Percentiles rank a stretch among this genome's conserved stretches.
phyloP scores from a whole-genome alignment of 2,888 invertebrate species.

The Tipula lateralis region DNA sequence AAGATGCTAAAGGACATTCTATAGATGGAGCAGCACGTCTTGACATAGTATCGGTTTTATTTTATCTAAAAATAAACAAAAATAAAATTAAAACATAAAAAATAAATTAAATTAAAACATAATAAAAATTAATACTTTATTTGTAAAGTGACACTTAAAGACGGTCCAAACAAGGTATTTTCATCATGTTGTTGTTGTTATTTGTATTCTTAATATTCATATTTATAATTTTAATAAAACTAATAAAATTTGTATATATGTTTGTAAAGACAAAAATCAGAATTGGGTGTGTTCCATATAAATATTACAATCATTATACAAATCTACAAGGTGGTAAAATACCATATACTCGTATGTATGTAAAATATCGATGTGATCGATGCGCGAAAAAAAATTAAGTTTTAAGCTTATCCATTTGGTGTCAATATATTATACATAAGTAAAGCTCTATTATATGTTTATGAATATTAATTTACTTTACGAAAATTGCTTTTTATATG shows the following conservation, averaged over 20 bases:
- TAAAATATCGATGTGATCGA: not conserved
- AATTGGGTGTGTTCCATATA: constrained; percentile 19
- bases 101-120: not conserved
- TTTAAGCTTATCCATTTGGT: not conserved
- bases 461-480: not conserved
- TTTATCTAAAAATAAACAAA: constrained; percentile 13
- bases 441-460: not conserved
- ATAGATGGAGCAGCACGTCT: constrained; percentile 51
- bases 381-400: not conserved
- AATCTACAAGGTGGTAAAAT: constrained; percentile 14
- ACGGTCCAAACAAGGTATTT: not conserved
- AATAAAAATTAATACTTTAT: not conserved
- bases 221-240: not conserved
- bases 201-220: not conserved
- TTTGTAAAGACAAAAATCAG: not conserved
- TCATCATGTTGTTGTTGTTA: not conserved
- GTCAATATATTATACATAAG: not conserved
- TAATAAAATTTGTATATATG: not conserved
- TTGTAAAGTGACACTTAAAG: constrained; percentile 11
- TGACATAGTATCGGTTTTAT: constrained; percentile 40
- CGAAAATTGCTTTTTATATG: not conserved
- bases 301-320: not conserved
- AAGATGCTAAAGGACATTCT: constrained; percentile 58
- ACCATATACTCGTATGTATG: too few relatives aligned
- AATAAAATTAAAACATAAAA: not conserved